Base-by-base conservation (phyloP, 2,888 invertebrate genomes). In the Callinectes sapidus region DNA sequence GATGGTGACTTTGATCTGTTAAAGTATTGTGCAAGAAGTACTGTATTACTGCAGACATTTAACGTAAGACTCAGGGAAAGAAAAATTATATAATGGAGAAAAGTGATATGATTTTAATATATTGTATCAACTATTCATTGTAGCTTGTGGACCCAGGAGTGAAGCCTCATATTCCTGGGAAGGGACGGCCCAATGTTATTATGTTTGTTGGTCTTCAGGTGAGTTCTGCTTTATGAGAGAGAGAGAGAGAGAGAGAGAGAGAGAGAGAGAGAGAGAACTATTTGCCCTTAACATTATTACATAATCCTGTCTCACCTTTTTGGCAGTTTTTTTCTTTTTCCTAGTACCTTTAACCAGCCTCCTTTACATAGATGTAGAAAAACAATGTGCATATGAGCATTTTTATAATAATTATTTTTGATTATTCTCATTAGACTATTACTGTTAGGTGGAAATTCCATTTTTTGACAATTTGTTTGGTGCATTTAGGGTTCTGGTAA, bases 181-280 rank as follows among this genome's bases (percentile, higher is more conserved):
- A 99, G 96, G 99, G 99, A 90, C 97, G 97, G 95, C 97, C 98
- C 87, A 99, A 99, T 96, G 97, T 99, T 35, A 98, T 99, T 95
- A 99, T 99, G 99, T 99, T 99, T 96, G 99, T 99, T 91, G 99
- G 99, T 95, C 97, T 99, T 18, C 99, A 99, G 96, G 94, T 94
- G 39, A 91, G 91, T 91, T 23, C 18, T 10, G 10, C 42, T 28
- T 28, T 13, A 10, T 8, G 5, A 35, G 14, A 14, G 35, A 81
- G 81, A 81, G 81, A 81, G 81, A 81, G 81, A 81, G 81, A 81
- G 81, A 81, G 81, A 81, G 81, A 81, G 81, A 81, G 81, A 81
- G 81, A 81, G 81, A 81, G 81, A 81, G 32, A 35, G 35, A 28
- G 81, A 81, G 81, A 81, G 48, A 48, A 48, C 48, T 48, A 48